Conservation (phyloP, 2,888 invertebrate genomes). For the Apantesis nais region DNA sequence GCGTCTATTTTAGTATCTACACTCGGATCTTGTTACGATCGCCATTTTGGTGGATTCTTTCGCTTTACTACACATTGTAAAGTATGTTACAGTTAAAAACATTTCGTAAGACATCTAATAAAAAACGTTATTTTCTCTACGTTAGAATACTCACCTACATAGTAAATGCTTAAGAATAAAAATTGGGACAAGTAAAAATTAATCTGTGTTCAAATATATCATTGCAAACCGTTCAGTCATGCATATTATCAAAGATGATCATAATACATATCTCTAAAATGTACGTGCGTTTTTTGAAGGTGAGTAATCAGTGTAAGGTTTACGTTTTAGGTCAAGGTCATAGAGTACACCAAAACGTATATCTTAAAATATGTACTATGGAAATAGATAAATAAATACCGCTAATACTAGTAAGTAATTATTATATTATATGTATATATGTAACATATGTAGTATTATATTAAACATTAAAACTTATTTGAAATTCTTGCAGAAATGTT, state of each 20-base stretch:
- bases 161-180: neutral
- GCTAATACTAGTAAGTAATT: no score
- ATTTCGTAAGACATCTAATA: neutral
- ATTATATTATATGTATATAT: neutral
- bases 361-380: neutral
- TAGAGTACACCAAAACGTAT: slow-evolving; percentile 28
- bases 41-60: slow-evolving; percentile 68
- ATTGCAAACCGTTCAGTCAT: neutral
- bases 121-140: neutral
- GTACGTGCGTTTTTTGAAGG: neutral
- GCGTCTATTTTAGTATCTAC: slow-evolving; percentile 63
- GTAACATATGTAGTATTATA: no score
- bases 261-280: neutral
- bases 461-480: neutral
- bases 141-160: neutral
- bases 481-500: neutral
- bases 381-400: neutral
- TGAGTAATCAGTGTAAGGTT: slow-evolving; percentile 40
- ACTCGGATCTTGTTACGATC: slow-evolving; percentile 77
- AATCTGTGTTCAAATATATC: neutral
- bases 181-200: neutral
- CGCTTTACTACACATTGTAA: slow-evolving; percentile 26
- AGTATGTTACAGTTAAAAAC: neutral
- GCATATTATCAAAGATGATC: neutral
- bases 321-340: slow-evolving; percentile 72